Evolutionary conservation across 2,113 vertebrate species (phyloP).

Genomic region (Rhipidura dahli): DNA sequence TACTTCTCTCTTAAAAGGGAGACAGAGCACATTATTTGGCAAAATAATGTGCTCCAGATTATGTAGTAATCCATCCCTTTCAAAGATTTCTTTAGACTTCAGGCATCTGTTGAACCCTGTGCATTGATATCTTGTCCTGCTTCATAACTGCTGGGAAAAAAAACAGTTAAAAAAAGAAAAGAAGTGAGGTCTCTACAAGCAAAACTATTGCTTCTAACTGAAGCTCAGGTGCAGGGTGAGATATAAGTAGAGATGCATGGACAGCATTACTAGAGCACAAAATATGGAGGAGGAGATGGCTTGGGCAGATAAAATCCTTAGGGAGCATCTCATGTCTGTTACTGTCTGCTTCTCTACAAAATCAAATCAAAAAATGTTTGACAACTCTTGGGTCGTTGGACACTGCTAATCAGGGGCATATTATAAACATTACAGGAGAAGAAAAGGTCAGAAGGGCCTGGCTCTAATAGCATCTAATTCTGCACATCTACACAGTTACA

Average conservation of each 20-base stretch:
- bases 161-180: not conserved
- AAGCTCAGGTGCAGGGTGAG: not conserved
- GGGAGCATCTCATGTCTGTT: not conserved
- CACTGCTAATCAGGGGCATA: fast-evolving
- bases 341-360: not conserved
- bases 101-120: slow-evolving; percentile 38
- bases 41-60: slow-evolving; percentile 52
- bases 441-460: not conserved
- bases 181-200: not conserved
- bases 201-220: not conserved
- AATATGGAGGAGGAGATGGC: not conserved
- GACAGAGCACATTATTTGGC: slow-evolving; percentile 34
- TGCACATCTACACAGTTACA: not conserved
- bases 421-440: not conserved
- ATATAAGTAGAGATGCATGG: not conserved
- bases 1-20: slow-evolving; percentile 14
- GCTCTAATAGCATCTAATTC: not conserved
- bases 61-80: not conserved
- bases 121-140: slow-evolving; percentile 17
- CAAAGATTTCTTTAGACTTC: slow-evolving; percentile 36
- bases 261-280: not conserved
- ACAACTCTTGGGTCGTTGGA: not conserved
- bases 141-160: not conserved
- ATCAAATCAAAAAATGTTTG: not conserved
- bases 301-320: not conserved